Conservation (phyloP, 2,797 vertebrate species). For the Carcharodon carcharias region DNA sequence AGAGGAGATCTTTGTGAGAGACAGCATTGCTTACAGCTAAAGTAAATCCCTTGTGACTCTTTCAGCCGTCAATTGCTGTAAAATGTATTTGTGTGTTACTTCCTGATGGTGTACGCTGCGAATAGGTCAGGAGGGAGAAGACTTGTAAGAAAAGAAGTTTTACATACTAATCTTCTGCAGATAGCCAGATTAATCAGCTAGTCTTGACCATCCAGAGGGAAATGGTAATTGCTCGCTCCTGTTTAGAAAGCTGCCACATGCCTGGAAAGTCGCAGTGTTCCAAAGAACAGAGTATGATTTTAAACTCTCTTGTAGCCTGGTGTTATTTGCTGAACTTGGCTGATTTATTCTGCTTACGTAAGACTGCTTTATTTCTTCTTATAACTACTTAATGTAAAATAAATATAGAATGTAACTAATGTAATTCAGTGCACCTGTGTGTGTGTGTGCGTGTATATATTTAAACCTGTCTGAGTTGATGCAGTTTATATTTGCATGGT, state of each 20-base stretch:
- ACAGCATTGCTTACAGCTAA: slow-evolving; percentile 49
- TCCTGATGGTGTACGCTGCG: slow-evolving; percentile 48
- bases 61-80: slow-evolving; percentile 56
- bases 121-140: slow-evolving; percentile 55
- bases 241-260: slow-evolving; percentile 62
- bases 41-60: slow-evolving; percentile 64
- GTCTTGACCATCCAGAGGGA: slow-evolving; percentile 59
- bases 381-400: too few relatives aligned
- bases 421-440: not conserved
- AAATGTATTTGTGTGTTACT: slow-evolving; percentile 42
- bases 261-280: slow-evolving; percentile 60
- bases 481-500: not conserved
- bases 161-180: slow-evolving; percentile 63
- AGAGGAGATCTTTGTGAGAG: slow-evolving; percentile 44
- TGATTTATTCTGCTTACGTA: slow-evolving; percentile 58
- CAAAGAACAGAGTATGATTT: slow-evolving; percentile 58
- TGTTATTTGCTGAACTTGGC: slow-evolving; percentile 54
- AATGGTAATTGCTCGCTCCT: slow-evolving; percentile 54
- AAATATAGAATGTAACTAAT: not conserved
- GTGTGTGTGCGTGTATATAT: too few relatives aligned
- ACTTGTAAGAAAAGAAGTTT: slow-evolving; percentile 58
- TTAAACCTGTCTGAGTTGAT: not conserved
- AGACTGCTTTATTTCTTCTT: slow-evolving; percentile 49
- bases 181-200: slow-evolving; percentile 62
- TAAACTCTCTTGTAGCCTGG: slow-evolving; percentile 55